Percentiles rank a stretch among this genome's conserved stretches.
Evolutionary conservation across 2,888 invertebrate genomes (phyloP).

Genomic region (Aspidiotus rigidus): DNA sequence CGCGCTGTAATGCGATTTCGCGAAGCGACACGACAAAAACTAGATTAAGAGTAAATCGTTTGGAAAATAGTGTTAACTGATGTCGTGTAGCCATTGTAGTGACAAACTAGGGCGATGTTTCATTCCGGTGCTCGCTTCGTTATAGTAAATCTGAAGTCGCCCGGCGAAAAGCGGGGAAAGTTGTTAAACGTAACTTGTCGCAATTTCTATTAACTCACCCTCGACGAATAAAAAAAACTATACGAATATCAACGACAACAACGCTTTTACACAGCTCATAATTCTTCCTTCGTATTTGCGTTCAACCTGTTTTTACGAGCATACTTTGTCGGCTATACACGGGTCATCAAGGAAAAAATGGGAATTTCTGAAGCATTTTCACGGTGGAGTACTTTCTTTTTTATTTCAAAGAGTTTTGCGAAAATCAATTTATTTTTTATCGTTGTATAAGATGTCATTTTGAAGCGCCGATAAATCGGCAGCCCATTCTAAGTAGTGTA

Average conservation of each 20-base stretch:
- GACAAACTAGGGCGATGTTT: constrained; percentile 34
- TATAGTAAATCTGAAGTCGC: constrained; percentile 15
- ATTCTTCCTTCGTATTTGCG: constrained; percentile 23
- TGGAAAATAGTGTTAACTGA: constrained; percentile 32
- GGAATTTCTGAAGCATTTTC: neutral
- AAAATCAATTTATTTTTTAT: no score
- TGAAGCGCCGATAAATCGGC: no score
- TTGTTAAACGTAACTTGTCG: constrained; percentile 33
- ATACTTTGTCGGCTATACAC: neutral
- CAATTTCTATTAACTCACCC: constrained; percentile 34
- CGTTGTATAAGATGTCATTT: no score
- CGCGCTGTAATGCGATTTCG: constrained; percentile 23
- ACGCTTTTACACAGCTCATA: constrained; percentile 25
- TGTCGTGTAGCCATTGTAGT: constrained; percentile 32
- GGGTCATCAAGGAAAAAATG: neutral
- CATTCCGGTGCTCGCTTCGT: constrained; percentile 25
- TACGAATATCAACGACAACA: constrained; percentile 10
- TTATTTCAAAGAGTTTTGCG: no score
- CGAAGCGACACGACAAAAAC: constrained; percentile 28
- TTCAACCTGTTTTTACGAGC: constrained; percentile 29
- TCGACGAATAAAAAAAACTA: constrained; percentile 1
- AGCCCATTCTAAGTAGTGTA: no score
- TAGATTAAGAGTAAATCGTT: constrained; percentile 33
- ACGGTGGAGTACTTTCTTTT: no score
- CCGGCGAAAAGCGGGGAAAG: constrained; percentile 16